These are phyloP conservation scores for Paedocypris sp. DNA, from an alignment of 2,113 vertebrate genomes.

Conservation along the genomic window DNA sequence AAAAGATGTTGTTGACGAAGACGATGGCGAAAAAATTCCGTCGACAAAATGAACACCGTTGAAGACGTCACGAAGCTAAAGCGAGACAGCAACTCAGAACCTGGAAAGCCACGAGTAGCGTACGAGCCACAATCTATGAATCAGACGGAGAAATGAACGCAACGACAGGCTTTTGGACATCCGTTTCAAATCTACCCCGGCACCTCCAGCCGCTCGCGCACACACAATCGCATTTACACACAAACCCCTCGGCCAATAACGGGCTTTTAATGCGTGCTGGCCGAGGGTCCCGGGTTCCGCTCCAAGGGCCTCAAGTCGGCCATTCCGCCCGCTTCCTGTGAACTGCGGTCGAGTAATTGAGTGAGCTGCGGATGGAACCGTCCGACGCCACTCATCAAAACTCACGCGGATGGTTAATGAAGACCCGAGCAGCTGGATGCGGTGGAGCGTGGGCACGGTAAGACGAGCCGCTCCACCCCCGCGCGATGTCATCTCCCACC, in stretches of 20 bases:
- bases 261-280: constrained; percentile 26
- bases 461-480: constrained; percentile 25
- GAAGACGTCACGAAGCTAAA: constrained; percentile 2
- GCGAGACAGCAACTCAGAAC: not conserved
- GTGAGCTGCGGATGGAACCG: constrained; percentile 12
- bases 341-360: constrained; percentile 24
- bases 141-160: not conserved
- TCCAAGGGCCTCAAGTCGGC: constrained; percentile 22
- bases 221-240: constrained; percentile 7
- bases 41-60: too few species aligned
- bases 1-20: too few species aligned
- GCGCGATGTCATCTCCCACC: constrained; percentile 22
- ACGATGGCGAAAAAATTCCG: too few species aligned
- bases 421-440: constrained; percentile 26
- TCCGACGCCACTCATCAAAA: constrained; percentile 17
- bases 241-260: not conserved
- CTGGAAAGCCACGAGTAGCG: constrained; percentile 9
- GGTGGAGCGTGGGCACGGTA: constrained; percentile 38
- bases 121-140: not conserved
- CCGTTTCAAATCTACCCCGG: constrained; percentile 28
- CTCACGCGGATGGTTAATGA: constrained; percentile 10
- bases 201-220: not conserved
- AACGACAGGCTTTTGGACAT: constrained; percentile 25
- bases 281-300: constrained; percentile 14
- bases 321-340: constrained; percentile 24